Percentiles rank a stretch among this genome's conserved stretches.
Evolutionary conservation across 37 sponge, comb jelly and placozoan species (phyloP).

Genomic region (Halisarca cf. caerulea): DNA sequence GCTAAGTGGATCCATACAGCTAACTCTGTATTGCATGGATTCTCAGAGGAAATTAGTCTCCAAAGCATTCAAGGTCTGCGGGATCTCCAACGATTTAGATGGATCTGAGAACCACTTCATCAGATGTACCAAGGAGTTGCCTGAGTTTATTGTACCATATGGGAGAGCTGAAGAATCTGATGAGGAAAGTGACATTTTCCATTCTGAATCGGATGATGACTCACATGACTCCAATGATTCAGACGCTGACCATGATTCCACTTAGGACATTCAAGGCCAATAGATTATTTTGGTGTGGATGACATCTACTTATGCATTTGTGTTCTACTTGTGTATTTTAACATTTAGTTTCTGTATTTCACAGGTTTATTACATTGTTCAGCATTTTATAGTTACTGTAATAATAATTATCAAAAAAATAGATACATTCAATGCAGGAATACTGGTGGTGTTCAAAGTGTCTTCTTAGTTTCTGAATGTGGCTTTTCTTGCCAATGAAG

Average conservation of each 20-base stretch:
- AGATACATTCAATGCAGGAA: neutral
- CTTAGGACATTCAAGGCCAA: no score
- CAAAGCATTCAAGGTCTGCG: neutral
- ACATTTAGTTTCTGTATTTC: no score
- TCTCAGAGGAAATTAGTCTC: neutral
- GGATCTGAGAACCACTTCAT: slow-evolving; percentile 8
- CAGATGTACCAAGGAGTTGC: neutral
- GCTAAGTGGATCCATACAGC: neutral
- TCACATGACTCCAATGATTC: neutral
- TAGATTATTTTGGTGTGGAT: no score
- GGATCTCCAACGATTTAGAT: slow-evolving; percentile 7
- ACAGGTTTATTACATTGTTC: no score
- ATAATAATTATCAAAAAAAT: no score
- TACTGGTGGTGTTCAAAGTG: neutral
- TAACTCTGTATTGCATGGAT: neutral
- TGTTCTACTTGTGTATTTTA: no score
- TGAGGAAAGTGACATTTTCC: neutral
- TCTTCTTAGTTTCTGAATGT: no score
- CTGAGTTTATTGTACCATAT: slow-evolving; percentile 8
- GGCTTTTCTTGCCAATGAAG: neutral
- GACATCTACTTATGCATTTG: no score
- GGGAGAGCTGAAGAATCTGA: neutral
- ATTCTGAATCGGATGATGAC: neutral
- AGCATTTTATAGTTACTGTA: no score
- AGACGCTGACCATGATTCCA: neutral